A percentile compares a stretch with the other conserved stretches of the same genome.
Conservation (phyloP, 2,888 invertebrate species). For the Tridacna crocea region DNA sequence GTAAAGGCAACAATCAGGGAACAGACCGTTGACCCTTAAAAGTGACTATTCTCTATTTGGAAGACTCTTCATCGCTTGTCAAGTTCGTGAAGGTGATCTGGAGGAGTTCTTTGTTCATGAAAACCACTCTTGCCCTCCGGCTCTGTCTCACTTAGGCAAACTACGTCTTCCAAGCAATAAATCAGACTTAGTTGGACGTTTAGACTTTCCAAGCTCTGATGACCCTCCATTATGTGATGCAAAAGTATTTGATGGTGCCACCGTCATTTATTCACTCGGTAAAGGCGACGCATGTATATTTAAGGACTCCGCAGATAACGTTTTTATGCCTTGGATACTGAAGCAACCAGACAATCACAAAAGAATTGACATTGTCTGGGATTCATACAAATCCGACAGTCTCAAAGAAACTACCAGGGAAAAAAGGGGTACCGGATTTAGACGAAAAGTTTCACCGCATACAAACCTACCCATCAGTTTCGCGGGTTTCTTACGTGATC, state of each 20-base stretch:
- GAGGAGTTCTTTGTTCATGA: slow-evolving; percentile 27
- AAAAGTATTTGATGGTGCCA: slow-evolving; percentile 53
- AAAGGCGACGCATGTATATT: slow-evolving; percentile 45
- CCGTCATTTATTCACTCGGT: slow-evolving; percentile 48
- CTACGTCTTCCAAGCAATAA: slow-evolving; percentile 20
- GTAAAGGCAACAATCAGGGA: too few species aligned
- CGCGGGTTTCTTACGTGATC: slow-evolving; percentile 40
- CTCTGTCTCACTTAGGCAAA: slow-evolving; percentile 24
- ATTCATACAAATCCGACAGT: slow-evolving; percentile 51
- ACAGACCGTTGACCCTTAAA: slow-evolving; percentile 15
- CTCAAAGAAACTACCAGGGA: slow-evolving; percentile 55
- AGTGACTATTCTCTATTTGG: slow-evolving; percentile 19
- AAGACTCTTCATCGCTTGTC: slow-evolving; percentile 30
- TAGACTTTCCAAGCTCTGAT: background rate
- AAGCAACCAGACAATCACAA: slow-evolving; percentile 38
- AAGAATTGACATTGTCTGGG: slow-evolving; percentile 60
- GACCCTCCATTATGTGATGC: slow-evolving; percentile 28
- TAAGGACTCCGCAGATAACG: slow-evolving; percentile 47
- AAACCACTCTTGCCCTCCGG: too few species aligned
- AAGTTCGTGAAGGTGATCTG: slow-evolving; percentile 34
- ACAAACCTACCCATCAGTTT: slow-evolving; percentile 43
- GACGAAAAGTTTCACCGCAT: slow-evolving; percentile 39
- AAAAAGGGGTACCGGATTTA: slow-evolving; percentile 56
- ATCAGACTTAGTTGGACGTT: slow-evolving; percentile 25
- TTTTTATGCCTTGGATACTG: slow-evolving; percentile 41